These are phyloP conservation scores for Haliclona indistincta DNA, from an alignment of 37 sponge, comb jelly and placozoan species.

Conservation along the genomic window DNA sequence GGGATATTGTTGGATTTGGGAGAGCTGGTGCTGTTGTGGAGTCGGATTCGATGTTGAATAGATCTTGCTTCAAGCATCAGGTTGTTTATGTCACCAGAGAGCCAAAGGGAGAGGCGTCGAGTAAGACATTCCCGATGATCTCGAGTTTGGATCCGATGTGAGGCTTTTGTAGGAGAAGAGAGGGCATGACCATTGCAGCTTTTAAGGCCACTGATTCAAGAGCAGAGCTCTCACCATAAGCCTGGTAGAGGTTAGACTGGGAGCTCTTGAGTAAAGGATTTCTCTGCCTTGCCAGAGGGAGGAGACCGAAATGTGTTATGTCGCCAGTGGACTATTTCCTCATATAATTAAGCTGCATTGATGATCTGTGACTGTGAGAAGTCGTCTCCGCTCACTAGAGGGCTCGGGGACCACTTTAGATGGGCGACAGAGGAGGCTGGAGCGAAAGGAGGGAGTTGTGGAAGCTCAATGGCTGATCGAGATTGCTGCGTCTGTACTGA, in stretches of 20 bases:
- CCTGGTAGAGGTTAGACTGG: not conserved
- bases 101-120: not conserved
- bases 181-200: not conserved
- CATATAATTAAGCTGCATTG: too few species aligned
- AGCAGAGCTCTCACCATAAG: conserved; percentile 8
- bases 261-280: not conserved
- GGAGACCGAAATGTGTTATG: not conserved
- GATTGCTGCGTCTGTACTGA: too few species aligned
- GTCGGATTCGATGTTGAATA: too few species aligned
- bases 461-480: too few species aligned
- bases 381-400: too few species aligned
- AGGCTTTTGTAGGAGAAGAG: conserved; percentile 19
- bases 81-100: conserved; percentile 12
- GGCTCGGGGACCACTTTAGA: too few species aligned
- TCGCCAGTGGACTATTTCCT: conserved; percentile 2
- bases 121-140: not conserved
- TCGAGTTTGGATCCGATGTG: not conserved
- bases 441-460: too few species aligned
- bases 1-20: too few species aligned
- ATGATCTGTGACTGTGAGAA: too few species aligned
- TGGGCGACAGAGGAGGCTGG: too few species aligned
- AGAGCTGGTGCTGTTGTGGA: too few species aligned
- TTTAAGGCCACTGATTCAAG: conserved; percentile 16
- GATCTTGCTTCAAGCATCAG: too few species aligned
- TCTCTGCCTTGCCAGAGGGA: not conserved